Evolutionary conservation across 2,113 vertebrate genomes (phyloP).

Genomic region (Fukomys damarensis): DNA sequence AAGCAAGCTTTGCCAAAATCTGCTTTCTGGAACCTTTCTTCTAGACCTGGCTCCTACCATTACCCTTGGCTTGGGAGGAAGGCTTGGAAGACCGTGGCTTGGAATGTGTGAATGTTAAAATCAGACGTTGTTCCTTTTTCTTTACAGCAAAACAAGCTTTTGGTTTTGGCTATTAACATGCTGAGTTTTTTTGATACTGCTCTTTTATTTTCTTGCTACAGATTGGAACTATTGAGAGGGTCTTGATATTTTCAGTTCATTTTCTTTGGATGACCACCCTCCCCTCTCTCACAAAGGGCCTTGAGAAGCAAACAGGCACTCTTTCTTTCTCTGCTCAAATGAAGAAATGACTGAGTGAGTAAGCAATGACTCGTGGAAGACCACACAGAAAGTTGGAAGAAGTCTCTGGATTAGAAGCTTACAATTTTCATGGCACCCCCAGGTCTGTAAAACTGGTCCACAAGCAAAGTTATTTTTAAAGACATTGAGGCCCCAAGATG

Average conservation of each 20-base stretch:
- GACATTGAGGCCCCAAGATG: not conserved
- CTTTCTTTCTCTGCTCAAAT: not conserved
- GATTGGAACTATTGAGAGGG: not conserved
- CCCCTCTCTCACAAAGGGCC: not conserved
- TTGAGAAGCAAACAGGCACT: not conserved
- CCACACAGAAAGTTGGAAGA: slow-evolving; percentile 35
- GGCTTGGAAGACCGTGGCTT: slow-evolving; percentile 81
- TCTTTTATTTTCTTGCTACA: not conserved
- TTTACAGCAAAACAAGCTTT: slow-evolving; percentile 75
- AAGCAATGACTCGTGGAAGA: not conserved
- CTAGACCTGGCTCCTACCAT: slow-evolving; percentile 81
- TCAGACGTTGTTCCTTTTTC: slow-evolving; percentile 68
- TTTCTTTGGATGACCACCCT: not conserved
- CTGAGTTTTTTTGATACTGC: not conserved
- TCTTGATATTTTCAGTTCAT: not conserved
- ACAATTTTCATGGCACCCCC: not conserved
- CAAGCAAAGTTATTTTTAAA: not conserved
- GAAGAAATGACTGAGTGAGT: not conserved
- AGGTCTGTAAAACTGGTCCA: not conserved
- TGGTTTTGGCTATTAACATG: slow-evolving; percentile 26
- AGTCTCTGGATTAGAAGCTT: slow-evolving; percentile 4
- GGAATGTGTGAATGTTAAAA: slow-evolving; percentile 72
- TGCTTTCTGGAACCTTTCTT: slow-evolving; percentile 82
- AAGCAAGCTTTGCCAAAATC: slow-evolving; percentile 74
- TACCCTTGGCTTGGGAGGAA: slow-evolving; percentile 79